Evolutionary conservation across 1,140 invertebrate species (phyloP).

Genomic region (Prorops nasuta): DNA sequence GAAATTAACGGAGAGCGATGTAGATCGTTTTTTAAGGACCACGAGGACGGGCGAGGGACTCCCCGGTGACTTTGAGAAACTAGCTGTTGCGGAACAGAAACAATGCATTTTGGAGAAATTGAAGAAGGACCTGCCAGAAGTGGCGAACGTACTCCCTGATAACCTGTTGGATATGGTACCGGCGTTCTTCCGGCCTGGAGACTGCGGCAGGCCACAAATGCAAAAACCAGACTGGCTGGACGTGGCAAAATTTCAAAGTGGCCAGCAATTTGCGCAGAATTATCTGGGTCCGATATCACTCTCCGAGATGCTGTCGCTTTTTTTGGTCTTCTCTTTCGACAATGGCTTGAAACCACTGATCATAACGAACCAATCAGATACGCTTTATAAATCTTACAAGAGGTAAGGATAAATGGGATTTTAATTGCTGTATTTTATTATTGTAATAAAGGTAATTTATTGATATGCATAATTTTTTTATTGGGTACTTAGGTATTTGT

Average conservation of each 20-base stretch:
- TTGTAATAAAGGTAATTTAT: neutral
- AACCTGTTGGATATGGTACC: conserved; percentile 8
- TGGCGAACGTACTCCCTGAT: neutral
- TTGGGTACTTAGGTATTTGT: conserved; percentile 46
- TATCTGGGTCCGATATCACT: conserved; percentile 62
- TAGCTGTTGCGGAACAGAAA: conserved; percentile 4
- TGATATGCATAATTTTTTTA: neutral
- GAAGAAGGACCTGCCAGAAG: neutral
- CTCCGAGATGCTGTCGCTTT: conserved; percentile 63
- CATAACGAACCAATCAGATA: conserved; percentile 64
- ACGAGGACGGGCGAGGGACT: no score
- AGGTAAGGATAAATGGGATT: conserved; percentile 65
- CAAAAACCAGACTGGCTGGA: conserved; percentile 41
- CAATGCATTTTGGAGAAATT: neutral
- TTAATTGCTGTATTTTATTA: no score
- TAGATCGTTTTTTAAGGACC: no score
- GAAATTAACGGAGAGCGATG: no score
- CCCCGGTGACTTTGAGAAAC: no score
- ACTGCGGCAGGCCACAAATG: conserved; percentile 17
- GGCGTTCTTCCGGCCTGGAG: conserved; percentile 19
- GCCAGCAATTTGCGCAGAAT: conserved; percentile 64
- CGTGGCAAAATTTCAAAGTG: conserved; percentile 56
- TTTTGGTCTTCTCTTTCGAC: conserved; percentile 64
- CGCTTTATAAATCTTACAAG: conserved; percentile 65
- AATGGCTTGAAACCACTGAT: conserved; percentile 65